phyloP scores from a whole-genome alignment of 1,140 invertebrate species.

The Drosophila pandora region DNA sequence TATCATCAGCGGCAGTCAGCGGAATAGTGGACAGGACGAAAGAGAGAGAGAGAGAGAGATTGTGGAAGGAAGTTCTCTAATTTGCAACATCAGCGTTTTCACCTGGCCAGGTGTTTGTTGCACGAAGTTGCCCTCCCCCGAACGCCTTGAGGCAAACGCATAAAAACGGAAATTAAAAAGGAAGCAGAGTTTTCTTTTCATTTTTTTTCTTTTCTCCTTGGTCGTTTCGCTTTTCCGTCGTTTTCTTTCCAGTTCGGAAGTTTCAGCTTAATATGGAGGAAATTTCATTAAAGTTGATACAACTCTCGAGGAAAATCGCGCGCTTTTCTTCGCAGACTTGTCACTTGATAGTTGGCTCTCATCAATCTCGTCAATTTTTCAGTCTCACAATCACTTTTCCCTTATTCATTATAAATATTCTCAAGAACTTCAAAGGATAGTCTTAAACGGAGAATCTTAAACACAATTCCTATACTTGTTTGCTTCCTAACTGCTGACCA shows the following conservation, averaged over 20 bases:
- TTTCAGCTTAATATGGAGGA: conserved; percentile 72
- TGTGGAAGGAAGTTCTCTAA: conserved; percentile 33
- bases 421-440: no score
- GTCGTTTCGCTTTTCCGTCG: conserved; percentile 14
- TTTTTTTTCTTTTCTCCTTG: conserved; percentile 5
- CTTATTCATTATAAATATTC: no score
- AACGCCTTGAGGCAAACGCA: conserved; percentile 40
- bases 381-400: conserved; percentile 6
- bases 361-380: conserved; percentile 43
- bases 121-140: background rate
- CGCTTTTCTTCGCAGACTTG: background rate
- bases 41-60: no score
- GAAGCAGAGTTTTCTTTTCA: conserved; percentile 38
- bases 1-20: conserved; percentile 62
- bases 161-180: conserved; percentile 79
- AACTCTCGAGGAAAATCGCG: conserved; percentile 15
- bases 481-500: no score
- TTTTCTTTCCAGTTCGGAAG: conserved; percentile 38
- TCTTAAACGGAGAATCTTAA: no score
- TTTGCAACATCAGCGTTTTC: conserved; percentile 65
- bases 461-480: no score
- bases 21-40: background rate
- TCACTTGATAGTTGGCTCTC: conserved; percentile 35
- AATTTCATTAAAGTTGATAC: conserved; percentile 72
- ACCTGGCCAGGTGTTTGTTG: conserved; percentile 18